Conservation (phyloP, 2,888 invertebrate genomes). For the Ametastegia equiseti region DNA sequence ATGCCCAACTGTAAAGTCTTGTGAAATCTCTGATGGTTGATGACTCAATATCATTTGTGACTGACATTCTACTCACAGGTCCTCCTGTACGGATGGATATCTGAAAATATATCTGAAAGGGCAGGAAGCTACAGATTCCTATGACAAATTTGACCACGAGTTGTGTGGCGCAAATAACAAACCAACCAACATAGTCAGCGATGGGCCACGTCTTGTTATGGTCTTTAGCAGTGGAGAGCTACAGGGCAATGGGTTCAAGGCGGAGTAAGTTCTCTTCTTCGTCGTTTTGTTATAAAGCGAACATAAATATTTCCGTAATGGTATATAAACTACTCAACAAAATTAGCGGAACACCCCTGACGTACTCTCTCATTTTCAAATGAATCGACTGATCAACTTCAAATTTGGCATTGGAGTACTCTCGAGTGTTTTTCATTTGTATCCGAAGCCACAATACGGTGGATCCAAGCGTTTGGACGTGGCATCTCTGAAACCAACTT, state of each 20-base stretch:
- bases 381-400: no score
- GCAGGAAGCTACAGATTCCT: constrained; percentile 94
- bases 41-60: background rate
- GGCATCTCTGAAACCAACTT: no score
- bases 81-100: constrained; percentile 90
- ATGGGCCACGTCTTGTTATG: constrained; percentile 95
- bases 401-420: no score
- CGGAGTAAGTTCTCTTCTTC: constrained; percentile 81
- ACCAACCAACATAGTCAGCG: constrained; percentile 90
- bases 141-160: constrained; percentile 95
- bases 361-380: no score
- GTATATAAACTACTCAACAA: no score
- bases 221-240: constrained; percentile 96
- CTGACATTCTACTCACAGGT: constrained; percentile 75
- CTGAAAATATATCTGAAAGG: constrained; percentile 94
- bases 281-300: no score
- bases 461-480: no score
- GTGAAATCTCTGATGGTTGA: background rate
- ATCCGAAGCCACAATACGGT: no score
- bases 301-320: background rate
- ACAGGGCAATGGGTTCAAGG: constrained; percentile 94
- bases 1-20: background rate
- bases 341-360: no score
- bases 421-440: no score
- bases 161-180: constrained; percentile 90